phyloP scores from a whole-genome alignment of 2,888 invertebrate species.

The Thymelicus acteon region DNA sequence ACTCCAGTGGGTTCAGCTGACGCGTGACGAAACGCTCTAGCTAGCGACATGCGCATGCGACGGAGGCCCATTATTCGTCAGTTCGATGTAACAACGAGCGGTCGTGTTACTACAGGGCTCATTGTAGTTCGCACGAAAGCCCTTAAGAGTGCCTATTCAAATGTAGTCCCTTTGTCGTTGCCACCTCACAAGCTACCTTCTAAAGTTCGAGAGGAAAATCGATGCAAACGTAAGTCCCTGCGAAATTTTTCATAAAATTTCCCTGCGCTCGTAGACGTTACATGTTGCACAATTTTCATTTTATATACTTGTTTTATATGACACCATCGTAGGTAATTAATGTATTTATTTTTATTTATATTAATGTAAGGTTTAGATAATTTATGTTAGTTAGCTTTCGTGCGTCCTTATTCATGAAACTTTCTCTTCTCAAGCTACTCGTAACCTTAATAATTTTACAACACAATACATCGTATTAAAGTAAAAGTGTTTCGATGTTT shows the following conservation, averaged over 20 bases:
- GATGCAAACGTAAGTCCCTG: constrained; percentile 76
- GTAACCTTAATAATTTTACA: constrained; percentile 11
- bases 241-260: constrained; percentile 37
- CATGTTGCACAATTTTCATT: constrained; percentile 64
- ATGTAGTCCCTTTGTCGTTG: constrained; percentile 81
- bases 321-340: neutral
- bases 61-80: constrained; percentile 59
- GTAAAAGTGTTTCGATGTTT: neutral
- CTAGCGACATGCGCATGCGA: neutral
- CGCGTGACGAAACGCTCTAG: neutral
- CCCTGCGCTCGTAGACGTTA: constrained; percentile 33
- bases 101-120: constrained; percentile 79
- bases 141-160: constrained; percentile 80
- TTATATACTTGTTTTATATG: constrained; percentile 40
- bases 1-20: neutral
- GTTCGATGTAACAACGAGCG: constrained; percentile 75
- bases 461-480: neutral
- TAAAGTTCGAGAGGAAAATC: constrained; percentile 76
- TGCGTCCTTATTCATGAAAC: constrained; percentile 4
- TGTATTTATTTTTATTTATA: neutral
- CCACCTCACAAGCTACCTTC: constrained; percentile 65
- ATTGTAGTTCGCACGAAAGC: constrained; percentile 82
- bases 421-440: constrained; percentile 23
- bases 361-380: neutral
- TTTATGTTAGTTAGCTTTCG: neutral